These are phyloP conservation scores for Tetraodon nigroviridis DNA, from an alignment of 2,113 vertebrate species.

Conservation along the genomic window DNA sequence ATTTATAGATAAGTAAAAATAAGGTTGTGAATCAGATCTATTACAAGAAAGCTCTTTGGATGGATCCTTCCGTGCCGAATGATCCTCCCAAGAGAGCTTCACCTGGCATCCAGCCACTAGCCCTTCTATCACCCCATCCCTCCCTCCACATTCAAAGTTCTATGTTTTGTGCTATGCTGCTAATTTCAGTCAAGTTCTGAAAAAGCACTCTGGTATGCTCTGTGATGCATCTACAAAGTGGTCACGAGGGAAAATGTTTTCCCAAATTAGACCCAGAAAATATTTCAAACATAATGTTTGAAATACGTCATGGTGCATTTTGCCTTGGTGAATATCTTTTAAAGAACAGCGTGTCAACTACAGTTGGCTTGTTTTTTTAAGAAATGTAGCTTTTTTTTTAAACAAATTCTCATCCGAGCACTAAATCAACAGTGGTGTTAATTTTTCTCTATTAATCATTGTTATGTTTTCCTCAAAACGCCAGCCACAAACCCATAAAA, in stretches of 20 bases:
- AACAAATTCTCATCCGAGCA: too few relatives aligned
- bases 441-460: too few relatives aligned
- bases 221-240: conserved; percentile 52
- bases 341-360: too few relatives aligned
- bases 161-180: conserved; percentile 53
- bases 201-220: conserved; percentile 51
- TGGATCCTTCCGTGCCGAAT: conserved; percentile 42
- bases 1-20: conserved; percentile 71
- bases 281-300: too few relatives aligned
- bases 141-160: conserved; percentile 22
- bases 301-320: too few relatives aligned
- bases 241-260: conserved; percentile 39
- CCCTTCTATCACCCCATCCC: conserved; percentile 25
- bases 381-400: too few relatives aligned
- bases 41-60: conserved; percentile 61
- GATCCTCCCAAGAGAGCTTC: conserved; percentile 48
- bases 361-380: too few relatives aligned
- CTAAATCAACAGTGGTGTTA: too few relatives aligned
- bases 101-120: conserved; percentile 56
- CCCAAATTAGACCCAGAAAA: too few relatives aligned
- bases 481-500: too few relatives aligned
- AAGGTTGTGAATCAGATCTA: conserved; percentile 67
- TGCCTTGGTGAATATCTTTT: too few relatives aligned
- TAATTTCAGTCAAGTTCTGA: conserved; percentile 61
- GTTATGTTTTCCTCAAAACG: too few relatives aligned